Conservation (phyloP, 2,113 vertebrate genomes). For the Sciurus niger region DNA sequence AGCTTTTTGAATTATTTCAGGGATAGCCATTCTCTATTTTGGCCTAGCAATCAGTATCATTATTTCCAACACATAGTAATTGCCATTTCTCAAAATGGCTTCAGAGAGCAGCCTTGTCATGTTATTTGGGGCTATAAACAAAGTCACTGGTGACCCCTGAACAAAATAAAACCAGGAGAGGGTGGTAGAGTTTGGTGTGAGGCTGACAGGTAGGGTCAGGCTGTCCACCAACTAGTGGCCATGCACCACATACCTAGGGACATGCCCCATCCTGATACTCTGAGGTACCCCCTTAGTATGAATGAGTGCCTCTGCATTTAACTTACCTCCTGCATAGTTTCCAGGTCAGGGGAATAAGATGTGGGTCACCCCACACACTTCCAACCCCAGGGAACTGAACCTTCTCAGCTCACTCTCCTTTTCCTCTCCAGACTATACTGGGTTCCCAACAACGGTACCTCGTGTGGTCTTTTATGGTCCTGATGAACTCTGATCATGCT, state of each 20-base stretch:
- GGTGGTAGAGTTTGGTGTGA: not conserved
- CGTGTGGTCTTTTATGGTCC: not conserved
- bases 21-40: slow-evolving; percentile 50
- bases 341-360: not conserved
- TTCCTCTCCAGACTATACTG: not conserved
- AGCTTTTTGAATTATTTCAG: slow-evolving; percentile 76
- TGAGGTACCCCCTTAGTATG: not conserved
- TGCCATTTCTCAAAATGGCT: slow-evolving; percentile 64
- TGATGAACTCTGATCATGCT: not conserved
- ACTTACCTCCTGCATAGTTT: not conserved
- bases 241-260: accelerated
- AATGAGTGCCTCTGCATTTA: not conserved
- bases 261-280: accelerated
- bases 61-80: slow-evolving; percentile 59
- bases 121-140: slow-evolving; percentile 57
- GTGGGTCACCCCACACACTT: not conserved
- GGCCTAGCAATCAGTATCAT: slow-evolving; percentile 52
- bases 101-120: not conserved
- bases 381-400: not conserved
- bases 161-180: not conserved
- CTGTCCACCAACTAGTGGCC: not conserved
- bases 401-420: not conserved
- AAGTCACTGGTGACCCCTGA: not conserved
- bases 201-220: not conserved
- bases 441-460: not conserved